Percentiles rank a stretch among this genome's conserved stretches.
Conservation (phyloP, 1,140 invertebrate genomes). For the Drosophila orena region DNA sequence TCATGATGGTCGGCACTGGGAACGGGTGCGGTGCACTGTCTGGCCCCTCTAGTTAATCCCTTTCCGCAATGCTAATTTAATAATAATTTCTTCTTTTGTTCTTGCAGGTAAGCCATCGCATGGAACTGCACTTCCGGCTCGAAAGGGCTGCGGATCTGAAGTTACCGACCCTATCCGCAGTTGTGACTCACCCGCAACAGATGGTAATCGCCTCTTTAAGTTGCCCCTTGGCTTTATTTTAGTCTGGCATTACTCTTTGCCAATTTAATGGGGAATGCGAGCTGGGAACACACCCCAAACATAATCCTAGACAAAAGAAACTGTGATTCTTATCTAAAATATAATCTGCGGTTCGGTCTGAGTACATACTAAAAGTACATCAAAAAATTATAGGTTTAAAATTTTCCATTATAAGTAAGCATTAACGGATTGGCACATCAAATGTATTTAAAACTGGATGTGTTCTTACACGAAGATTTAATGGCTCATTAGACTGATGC, state of each 20-base stretch:
- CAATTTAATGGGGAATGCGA: not conserved
- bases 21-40: conserved; percentile 13
- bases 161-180: conserved; percentile 1
- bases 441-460: too few relatives aligned
- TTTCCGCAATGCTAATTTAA: conserved; percentile 52
- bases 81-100: conserved; percentile 35
- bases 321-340: conserved; percentile 50
- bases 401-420: not conserved
- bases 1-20: conserved; percentile 32
- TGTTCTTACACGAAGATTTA: too few relatives aligned
- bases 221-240: conserved; percentile 7
- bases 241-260: conserved; percentile 11
- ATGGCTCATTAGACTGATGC: too few relatives aligned
- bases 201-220: conserved; percentile 29
- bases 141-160: not conserved
- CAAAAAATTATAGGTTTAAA: not conserved
- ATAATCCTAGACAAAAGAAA: conserved; percentile 9
- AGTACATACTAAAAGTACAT: not conserved
- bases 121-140: conserved; percentile 26
- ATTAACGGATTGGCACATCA: too few relatives aligned
- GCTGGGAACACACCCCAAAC: not conserved
- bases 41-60: conserved; percentile 26
- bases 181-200: conserved; percentile 28
- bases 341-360: conserved; percentile 27
- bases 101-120: conserved; percentile 60